Evolutionary conservation across 2,888 invertebrate genomes (phyloP).

Genomic region (Limnephilus lunatus): DNA sequence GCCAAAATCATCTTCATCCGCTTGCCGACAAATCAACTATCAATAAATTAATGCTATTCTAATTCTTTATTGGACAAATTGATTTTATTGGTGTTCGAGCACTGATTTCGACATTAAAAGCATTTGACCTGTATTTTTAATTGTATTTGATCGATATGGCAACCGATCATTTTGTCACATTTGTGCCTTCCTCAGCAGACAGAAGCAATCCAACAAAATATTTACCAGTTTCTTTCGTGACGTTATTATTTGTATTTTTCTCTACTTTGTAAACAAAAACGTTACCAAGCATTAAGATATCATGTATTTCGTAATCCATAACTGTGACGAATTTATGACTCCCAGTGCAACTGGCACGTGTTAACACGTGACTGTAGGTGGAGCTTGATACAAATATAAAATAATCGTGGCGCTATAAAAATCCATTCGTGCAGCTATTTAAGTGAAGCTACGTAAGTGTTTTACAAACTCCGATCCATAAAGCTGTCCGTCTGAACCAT

Average conservation of each 20-base stretch:
- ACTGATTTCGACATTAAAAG: neutral
- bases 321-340: neutral
- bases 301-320: neutral
- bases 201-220: neutral
- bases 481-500: neutral
- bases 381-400: constrained; percentile 21
- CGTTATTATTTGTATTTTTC: neutral
- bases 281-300: neutral
- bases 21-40: neutral
- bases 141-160: neutral
- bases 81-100: neutral
- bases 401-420: neutral
- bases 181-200: neutral
- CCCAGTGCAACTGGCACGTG: constrained; percentile 7
- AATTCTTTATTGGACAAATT: neutral
- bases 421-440: constrained; percentile 6
- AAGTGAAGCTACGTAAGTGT: constrained; percentile 7
- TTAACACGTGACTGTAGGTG: constrained; percentile 17
- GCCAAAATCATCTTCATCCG: neutral
- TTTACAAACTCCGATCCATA: neutral
- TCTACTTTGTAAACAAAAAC: neutral
- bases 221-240: neutral
- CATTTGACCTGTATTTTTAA: neutral
- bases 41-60: neutral
- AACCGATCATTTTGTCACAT: neutral